A percentile compares a stretch with the other conserved stretches of the same genome.
phyloP scores from a whole-genome alignment of 1,140 invertebrate species.

The Hypsibius dujardini region DNA sequence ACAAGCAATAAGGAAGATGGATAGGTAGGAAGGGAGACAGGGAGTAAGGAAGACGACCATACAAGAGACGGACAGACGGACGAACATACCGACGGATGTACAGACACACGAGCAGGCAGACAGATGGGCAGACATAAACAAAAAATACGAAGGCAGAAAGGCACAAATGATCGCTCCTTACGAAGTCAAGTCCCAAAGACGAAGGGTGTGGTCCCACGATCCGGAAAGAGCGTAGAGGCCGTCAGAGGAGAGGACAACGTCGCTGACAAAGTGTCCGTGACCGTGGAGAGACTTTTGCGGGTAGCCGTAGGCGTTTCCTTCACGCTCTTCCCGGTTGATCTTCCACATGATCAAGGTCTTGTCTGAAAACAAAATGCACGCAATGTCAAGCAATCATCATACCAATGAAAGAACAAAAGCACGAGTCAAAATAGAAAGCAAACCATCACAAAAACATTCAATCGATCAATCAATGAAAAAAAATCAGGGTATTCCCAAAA shows the following conservation, averaged over 20 bases:
- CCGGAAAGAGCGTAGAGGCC: constrained; percentile 97
- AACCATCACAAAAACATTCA: too few species aligned
- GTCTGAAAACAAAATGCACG: constrained; percentile 45
- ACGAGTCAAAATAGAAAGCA: too few species aligned
- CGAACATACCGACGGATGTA: too few species aligned
- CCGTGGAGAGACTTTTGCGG: constrained; percentile 87
- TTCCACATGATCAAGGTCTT: constrained; percentile 97
- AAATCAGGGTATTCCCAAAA: too few species aligned
- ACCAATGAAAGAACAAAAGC: background rate
- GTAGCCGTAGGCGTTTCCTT: constrained; percentile 54
- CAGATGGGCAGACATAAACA: background rate
- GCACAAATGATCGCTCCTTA: constrained; percentile 27
- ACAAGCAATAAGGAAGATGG: too few species aligned
- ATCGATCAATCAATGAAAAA: too few species aligned
- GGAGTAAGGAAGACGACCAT: too few species aligned
- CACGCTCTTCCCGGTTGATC: constrained; percentile 71
- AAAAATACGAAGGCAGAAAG: background rate
- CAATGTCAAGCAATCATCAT: background rate
- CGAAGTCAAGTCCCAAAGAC: constrained; percentile 93
- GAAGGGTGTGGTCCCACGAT: constrained; percentile 96
- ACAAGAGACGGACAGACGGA: too few species aligned
- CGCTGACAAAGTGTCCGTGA: constrained; percentile 95
- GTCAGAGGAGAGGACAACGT: constrained; percentile 95
- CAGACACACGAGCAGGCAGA: constrained; percentile 7
- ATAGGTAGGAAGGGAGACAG: too few species aligned